Conservation (phyloP, 2,797 vertebrate species). For the Syndactyla subalaris region DNA sequence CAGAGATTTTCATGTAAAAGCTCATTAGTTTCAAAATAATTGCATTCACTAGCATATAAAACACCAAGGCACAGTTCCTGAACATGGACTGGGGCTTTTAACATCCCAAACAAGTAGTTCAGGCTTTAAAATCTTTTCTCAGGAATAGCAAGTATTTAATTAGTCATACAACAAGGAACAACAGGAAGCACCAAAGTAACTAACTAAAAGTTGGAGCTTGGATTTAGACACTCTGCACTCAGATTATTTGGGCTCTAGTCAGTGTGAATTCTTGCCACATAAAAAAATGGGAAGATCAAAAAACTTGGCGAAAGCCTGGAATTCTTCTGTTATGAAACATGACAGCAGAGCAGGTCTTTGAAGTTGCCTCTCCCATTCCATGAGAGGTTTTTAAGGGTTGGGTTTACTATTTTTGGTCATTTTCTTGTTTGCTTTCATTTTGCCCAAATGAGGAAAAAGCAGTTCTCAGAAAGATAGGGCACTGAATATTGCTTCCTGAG, state of each 20-base stretch:
- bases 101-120: neutral
- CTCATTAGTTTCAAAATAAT: neutral
- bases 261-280: neutral
- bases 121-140: neutral
- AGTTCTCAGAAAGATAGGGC: neutral
- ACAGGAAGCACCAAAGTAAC: neutral
- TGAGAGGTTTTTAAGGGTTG: neutral
- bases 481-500: neutral
- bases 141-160: neutral
- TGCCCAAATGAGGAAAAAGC: neutral
- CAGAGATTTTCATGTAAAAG: neutral
- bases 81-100: neutral
- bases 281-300: constrained; percentile 20
- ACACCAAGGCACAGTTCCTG: neutral
- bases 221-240: neutral
- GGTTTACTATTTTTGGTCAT: neutral
- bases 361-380: constrained; percentile 23
- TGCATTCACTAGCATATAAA: neutral
- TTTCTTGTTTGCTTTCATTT: constrained; percentile 6
- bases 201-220: neutral
- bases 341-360: constrained; percentile 25
- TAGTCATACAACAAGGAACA: neutral
- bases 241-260: neutral
- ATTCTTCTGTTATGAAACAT: constrained; percentile 1
- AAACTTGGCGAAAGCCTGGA: neutral